Conservation (phyloP, 2,888 invertebrate species). For the Imbricaverruca yamaguchii region DNA sequence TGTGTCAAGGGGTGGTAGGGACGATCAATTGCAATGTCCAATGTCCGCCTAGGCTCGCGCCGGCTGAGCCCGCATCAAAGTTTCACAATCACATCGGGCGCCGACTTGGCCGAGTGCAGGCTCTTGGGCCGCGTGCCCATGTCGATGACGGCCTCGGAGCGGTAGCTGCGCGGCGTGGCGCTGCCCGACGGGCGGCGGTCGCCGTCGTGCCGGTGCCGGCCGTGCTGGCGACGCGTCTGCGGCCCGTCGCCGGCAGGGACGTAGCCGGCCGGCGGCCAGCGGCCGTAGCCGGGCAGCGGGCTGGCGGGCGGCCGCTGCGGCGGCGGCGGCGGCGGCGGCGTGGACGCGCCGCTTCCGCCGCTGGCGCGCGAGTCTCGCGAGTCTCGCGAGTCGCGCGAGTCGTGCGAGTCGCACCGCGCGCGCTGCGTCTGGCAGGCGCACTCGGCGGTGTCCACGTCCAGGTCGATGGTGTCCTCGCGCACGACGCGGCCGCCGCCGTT, state of each 20-base stretch:
- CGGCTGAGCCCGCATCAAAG: constrained; percentile 49
- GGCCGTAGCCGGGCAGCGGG: not conserved
- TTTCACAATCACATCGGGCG: constrained; percentile 81
- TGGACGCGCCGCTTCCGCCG: constrained; percentile 4
- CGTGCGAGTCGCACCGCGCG: not conserved
- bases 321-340: constrained; percentile 3
- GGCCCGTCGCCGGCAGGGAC: not conserved
- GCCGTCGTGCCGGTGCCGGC: not conserved
- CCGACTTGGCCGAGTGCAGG: constrained; percentile 74
- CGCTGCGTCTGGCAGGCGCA: constrained; percentile 2
- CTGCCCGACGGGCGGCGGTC: not conserved
- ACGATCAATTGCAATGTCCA: too few relatives aligned
- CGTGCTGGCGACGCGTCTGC: too few relatives aligned
- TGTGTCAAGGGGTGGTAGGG: too few relatives aligned
- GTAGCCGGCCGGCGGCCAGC: not conserved
- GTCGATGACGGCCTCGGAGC: constrained; percentile 56
- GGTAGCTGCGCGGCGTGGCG: constrained; percentile 41
- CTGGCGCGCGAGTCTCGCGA: not conserved
- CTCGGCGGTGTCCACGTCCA: not conserved
- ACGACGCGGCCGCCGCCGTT: not conserved
- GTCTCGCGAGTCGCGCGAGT: not conserved
- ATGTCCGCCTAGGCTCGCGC: too few relatives aligned
- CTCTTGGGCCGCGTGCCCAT: constrained; percentile 62
- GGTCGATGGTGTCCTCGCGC: not conserved
- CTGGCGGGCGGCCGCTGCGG: not conserved